Evolutionary conservation across 2,797 vertebrate genomes (phyloP), one percentile per base, ranked within the genome.

Genomic region (Pantherophis vulpinus): DNA sequence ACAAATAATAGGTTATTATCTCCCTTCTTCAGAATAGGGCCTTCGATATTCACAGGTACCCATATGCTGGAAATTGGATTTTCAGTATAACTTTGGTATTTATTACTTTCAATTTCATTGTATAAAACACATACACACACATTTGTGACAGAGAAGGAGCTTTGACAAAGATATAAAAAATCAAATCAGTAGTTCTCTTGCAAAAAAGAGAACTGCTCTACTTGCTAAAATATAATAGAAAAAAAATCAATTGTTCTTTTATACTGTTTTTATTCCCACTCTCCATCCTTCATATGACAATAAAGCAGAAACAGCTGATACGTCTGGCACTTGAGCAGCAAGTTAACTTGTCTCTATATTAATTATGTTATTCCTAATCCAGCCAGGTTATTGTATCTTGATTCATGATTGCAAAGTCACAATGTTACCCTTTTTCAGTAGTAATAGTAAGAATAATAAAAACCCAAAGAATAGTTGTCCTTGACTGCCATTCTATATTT

Each of bases 241-340:
- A 94, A 94, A 94, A 88, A 96, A 96, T 94, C 93, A 94, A 90
- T 95, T 94, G 51, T 95, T 61, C 55, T 32, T 91, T 60, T 90
- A 8, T 89, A 51, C 32, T 87, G n/a, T 70, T 95, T 93, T 47
- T 23, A 1, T 2, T 0, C 2, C n/a, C 32, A 42, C 32, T 95
- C 90, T 94, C 59, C 51, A 90, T 94, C 89, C 89, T 93, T 94
- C 89, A 94, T n/a, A 51, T n/a, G 79, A 94, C 92, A 94, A 29
- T 89, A 94, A 89, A 87, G 20, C 55, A 94, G 27, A 58, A 93
- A 5, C 29, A 86, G 47, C 16, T 90, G 29, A 61, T 94, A 27
- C 10, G 92, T 90, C 74, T 93, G 70, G 90, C n/a, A 93, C n/a
- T 83, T 89, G 16, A 94, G 9, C 25, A 91, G 7, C 42, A 92